Conservation (phyloP, 2,888 invertebrate species). For the Oscheius sp. region DNA sequence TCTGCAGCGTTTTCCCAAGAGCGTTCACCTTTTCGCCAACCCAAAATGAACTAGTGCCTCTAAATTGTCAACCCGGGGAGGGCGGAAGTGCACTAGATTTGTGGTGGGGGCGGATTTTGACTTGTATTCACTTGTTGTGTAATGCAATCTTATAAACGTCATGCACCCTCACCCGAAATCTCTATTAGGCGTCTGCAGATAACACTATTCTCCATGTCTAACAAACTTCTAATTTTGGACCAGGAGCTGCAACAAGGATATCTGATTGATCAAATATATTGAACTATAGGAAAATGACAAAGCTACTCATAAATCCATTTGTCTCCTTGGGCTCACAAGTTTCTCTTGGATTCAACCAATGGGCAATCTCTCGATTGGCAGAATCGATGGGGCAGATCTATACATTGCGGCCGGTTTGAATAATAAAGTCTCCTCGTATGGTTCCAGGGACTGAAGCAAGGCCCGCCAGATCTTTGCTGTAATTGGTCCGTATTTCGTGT, state of each 20-base stretch:
- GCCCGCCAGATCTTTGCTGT: constrained; percentile 81
- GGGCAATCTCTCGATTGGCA: constrained; percentile 90
- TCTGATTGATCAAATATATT: too few species aligned
- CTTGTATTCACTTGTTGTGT: constrained; percentile 6
- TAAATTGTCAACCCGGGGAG: too few species aligned
- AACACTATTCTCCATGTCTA: not conserved
- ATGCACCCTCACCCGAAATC: constrained; percentile 12
- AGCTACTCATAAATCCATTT: constrained; percentile 87
- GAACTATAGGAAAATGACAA: too few species aligned
- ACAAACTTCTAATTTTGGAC: too few species aligned
- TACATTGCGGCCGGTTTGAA: constrained; percentile 80
- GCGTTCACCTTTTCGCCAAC: too few species aligned
- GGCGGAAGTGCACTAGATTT: constrained; percentile 1
- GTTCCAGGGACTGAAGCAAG: constrained; percentile 90
- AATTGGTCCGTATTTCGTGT: constrained; percentile 86
- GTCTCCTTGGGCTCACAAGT: constrained; percentile 81
- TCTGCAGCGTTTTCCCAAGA: too few species aligned
- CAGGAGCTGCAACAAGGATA: too few species aligned
- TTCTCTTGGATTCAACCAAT: constrained; percentile 91
- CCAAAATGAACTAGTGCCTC: too few species aligned
- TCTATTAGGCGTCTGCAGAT: not conserved
- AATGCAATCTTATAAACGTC: constrained; percentile 15
- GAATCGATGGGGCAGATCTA: constrained; percentile 94
- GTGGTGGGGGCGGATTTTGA: constrained; percentile 21
- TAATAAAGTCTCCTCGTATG: constrained; percentile 94